Conservation (phyloP, 2,888 invertebrate genomes). For the Aphodius sticticus region DNA sequence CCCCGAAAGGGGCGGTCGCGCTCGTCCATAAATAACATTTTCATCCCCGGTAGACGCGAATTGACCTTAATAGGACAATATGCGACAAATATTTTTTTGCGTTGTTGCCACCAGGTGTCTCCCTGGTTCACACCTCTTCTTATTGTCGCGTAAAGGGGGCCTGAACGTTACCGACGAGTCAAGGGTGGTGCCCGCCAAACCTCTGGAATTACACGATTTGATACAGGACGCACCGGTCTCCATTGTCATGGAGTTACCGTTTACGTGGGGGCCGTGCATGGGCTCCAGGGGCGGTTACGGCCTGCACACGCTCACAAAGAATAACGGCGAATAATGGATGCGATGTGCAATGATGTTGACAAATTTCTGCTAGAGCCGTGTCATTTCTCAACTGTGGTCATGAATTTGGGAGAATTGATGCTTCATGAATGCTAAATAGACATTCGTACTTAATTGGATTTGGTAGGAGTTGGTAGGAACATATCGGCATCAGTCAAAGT, state of each 20-base stretch:
- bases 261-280: conserved; percentile 4
- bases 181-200: conserved; percentile 57
- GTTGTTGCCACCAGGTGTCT: conserved; percentile 34
- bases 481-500: too few species aligned
- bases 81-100: conserved; percentile 33
- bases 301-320: too few species aligned
- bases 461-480: too few species aligned
- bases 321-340: neutral
- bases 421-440: neutral
- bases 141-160: conserved; percentile 27
- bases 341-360: neutral
- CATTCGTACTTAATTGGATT: neutral
- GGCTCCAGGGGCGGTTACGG: neutral
- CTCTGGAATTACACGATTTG: conserved; percentile 61
- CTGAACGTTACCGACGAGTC: conserved; percentile 39
- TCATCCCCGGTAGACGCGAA: conserved; percentile 25
- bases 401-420: neutral
- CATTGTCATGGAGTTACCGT: neutral
- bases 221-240: conserved; percentile 49
- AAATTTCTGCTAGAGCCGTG: neutral
- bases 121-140: conserved; percentile 43
- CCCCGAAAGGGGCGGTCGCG: conserved; percentile 35
- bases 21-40: conserved; percentile 36
- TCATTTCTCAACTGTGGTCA: neutral
- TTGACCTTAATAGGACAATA: conserved; percentile 23